Evolutionary conservation across 2,113 vertebrate genomes (phyloP), one percentile per base, ranked within the genome.

Genomic region (Cololabis saira): DNA sequence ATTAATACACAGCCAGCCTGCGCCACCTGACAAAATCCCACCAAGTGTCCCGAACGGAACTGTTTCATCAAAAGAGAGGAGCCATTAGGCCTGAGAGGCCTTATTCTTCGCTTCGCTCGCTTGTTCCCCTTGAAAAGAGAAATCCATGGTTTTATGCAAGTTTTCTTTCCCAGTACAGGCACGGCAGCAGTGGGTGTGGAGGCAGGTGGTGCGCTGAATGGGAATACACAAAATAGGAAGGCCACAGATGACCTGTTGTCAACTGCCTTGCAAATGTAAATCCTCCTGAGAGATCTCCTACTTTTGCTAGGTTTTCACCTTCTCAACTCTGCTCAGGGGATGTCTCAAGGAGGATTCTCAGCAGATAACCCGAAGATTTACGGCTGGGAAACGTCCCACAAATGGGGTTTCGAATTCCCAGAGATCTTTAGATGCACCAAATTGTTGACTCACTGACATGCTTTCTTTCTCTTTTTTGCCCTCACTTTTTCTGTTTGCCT

Each of bases 1-100:
- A 92, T 93, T 93, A 93, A 92, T 92, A 92, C 86, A 76, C 83
- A 92, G 81, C 83, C 81, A 76, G 89, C 69, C 84, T 87, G 81
- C 75, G 71, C 89, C 87, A 90, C 84, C 85, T 87, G 87, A 92
- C 88, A 87, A 89, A 84, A 91, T 90, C 84, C 88, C 80, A 88
- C 83, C 67, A 85, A 92, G 90, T 87, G 84, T 80, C 85, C 84
- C 74, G 68, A 92, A 91, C 87, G 87, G 87, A 93, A 92, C 90
- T 88, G 80, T 90, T 92, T 87, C 85, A 91, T 90, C 87, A 90
- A 91, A 89, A 80, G 90, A 79, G 76, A 83, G 82, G 82, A 89
- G 87, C 84, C 86, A 90, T 90, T 90, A 91, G 90, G 88, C 89
- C 50, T 30, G 72, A 84, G 83, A 81, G 65, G 76, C 76, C 71